These are phyloP conservation scores for Nomada flava DNA, from an alignment of 2,888 invertebrate genomes.

Conservation along the genomic window DNA sequence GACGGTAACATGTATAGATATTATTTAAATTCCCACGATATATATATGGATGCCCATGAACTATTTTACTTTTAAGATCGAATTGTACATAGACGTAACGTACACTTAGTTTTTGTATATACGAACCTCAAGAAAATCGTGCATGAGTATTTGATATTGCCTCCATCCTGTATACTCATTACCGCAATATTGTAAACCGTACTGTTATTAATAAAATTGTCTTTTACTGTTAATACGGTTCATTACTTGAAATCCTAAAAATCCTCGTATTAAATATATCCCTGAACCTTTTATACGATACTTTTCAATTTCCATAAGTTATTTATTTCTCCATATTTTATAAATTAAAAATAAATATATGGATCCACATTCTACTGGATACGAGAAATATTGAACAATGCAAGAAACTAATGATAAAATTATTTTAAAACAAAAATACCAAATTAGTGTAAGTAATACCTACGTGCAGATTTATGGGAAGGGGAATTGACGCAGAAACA, in stretches of 20 bases:
- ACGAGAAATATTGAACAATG: neutral
- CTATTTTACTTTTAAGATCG: constrained; percentile 24
- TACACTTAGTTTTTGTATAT: constrained; percentile 62
- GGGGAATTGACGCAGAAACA: neutral
- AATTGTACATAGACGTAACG: constrained; percentile 51
- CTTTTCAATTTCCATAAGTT: no score
- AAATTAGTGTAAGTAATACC: no score
- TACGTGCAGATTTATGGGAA: neutral
- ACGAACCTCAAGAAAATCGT: constrained; percentile 43
- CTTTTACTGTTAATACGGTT: constrained; percentile 71
- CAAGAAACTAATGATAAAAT: neutral
- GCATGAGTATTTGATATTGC: constrained; percentile 61
- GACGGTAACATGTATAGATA: neutral
- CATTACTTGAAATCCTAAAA: neutral
- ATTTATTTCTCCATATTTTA: no score
- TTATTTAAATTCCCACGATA: constrained; percentile 9
- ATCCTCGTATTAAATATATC: neutral
- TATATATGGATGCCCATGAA: neutral
- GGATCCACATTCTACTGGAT: neutral
- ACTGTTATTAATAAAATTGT: constrained; percentile 76
- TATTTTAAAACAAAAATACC: no score
- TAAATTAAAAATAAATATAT: no score
- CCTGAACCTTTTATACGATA: neutral
- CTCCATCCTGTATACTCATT: constrained; percentile 50
- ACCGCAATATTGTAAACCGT: constrained; percentile 70